Conservation (phyloP, 1,140 invertebrate species). For the Charaxes varanes region DNA sequence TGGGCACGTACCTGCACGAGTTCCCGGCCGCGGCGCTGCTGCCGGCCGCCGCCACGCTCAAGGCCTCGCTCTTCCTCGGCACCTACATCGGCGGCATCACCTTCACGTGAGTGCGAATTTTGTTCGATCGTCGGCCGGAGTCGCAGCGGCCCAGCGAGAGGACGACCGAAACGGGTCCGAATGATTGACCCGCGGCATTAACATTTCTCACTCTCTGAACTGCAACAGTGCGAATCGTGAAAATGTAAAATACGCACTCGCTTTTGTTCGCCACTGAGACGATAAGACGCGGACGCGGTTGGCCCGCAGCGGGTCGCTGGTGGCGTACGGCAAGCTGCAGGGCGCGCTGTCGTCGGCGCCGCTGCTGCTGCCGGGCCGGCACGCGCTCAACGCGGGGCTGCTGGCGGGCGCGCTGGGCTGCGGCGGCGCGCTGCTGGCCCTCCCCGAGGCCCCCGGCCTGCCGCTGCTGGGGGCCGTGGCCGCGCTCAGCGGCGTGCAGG, state of each 20-base stretch:
- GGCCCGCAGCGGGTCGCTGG: slow-evolving; percentile 83
- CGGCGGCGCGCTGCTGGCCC: slow-evolving; percentile 81
- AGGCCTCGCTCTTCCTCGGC: slow-evolving; percentile 90
- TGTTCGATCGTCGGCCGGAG: neutral
- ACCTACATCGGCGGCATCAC: slow-evolving; percentile 94
- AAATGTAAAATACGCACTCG: too few relatives aligned
- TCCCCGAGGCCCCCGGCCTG: slow-evolving; percentile 78
- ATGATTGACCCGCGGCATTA: too few relatives aligned
- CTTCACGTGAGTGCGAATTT: slow-evolving; percentile 77
- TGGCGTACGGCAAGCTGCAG: slow-evolving; percentile 95
- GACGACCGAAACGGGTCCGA: too few relatives aligned
- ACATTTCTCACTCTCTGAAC: too few relatives aligned
- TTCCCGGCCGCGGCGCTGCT: slow-evolving; percentile 88
- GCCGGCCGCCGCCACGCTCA: slow-evolving; percentile 88
- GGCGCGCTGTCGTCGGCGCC: slow-evolving; percentile 87
- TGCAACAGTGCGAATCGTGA: too few relatives aligned
- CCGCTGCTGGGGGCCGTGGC: slow-evolving; percentile 84
- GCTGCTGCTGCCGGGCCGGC: slow-evolving; percentile 87
- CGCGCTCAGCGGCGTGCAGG: slow-evolving; percentile 82
- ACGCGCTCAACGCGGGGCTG: slow-evolving; percentile 83
- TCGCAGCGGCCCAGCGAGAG: too few relatives aligned
- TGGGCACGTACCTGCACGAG: slow-evolving; percentile 89
- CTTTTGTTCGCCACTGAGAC: too few relatives aligned
- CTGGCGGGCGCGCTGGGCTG: slow-evolving; percentile 81
- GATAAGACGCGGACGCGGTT: too few relatives aligned